phyloP scores from a whole-genome alignment of 2,113 vertebrate genomes.

The Siniperca chuatsi region DNA sequence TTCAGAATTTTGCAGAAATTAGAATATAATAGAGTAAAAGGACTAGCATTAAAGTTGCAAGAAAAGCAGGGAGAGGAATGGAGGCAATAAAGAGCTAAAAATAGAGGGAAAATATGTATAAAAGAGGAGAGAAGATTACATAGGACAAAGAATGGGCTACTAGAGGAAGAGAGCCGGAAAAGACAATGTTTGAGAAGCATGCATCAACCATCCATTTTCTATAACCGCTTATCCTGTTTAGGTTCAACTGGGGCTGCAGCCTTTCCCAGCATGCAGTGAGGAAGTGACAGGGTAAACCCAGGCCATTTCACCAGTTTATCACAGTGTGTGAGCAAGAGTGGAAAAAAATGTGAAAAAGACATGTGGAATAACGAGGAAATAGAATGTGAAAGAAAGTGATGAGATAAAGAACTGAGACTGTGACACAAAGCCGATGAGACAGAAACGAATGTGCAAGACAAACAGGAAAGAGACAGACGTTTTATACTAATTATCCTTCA shows the following conservation, averaged over 20 bases:
- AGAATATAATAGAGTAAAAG: not conserved
- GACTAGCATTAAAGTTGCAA: not conserved
- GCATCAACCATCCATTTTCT: not conserved
- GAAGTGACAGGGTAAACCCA: not conserved
- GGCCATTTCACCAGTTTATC: not conserved
- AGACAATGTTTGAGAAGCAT: not conserved
- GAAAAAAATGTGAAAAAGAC: not conserved
- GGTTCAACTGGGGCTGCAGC: not conserved
- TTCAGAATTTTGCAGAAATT: not conserved
- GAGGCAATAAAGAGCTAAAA: not conserved
- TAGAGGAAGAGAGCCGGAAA: not conserved
- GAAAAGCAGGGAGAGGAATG: not conserved
- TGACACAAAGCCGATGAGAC: not conserved
- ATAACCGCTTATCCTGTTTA: not conserved
- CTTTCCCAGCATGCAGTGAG: not conserved
- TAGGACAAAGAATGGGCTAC: no score
- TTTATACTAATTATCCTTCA: constrained; percentile 37
- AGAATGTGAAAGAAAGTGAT: not conserved
- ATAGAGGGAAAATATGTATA: not conserved
- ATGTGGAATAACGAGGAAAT: not conserved
- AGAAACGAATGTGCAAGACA: not conserved
- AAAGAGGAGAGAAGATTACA: no score
- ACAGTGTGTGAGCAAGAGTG: not conserved
- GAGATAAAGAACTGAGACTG: not conserved
- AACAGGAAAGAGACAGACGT: constrained; percentile 16